These are phyloP conservation scores for Siniperca knerii DNA, from an alignment of 2,113 vertebrate genomes.

Conservation along the genomic window DNA sequence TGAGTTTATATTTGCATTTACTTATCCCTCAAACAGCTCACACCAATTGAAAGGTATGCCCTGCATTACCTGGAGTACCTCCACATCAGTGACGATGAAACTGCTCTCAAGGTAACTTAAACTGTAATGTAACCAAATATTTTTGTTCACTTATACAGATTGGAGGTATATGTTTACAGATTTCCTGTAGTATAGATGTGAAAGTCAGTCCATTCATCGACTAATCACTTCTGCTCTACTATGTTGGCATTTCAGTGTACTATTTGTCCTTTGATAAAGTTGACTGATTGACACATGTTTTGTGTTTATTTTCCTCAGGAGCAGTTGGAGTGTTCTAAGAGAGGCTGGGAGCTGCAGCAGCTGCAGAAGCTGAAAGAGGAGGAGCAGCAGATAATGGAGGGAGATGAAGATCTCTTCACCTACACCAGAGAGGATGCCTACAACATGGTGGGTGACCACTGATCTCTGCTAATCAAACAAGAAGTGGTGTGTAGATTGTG, in stretches of 20 bases:
- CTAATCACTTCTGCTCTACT: neutral
- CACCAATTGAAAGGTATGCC: conserved; percentile 95
- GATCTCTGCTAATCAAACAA: conserved; percentile 4
- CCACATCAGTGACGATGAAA: conserved; percentile 83
- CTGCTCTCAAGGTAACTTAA: conserved; percentile 75
- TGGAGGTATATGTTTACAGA: conserved; percentile 12
- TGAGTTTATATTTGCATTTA: conserved; percentile 6
- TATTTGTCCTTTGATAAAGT: conserved; percentile 2
- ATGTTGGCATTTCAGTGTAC: neutral
- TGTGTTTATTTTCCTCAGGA: conserved; percentile 73
- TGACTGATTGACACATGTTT: neutral
- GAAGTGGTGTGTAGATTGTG: neutral
- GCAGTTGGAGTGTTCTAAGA: conserved; percentile 86
- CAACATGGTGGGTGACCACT: conserved; percentile 87
- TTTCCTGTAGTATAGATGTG: neutral
- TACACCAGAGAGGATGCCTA: conserved; percentile 95
- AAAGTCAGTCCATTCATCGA: neutral
- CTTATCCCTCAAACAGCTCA: conserved; percentile 84
- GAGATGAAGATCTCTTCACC: conserved; percentile 91
- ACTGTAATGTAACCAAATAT: neutral
- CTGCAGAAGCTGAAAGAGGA: conserved; percentile 87
- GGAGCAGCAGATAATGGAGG: conserved; percentile 84
- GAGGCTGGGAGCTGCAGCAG: conserved; percentile 89
- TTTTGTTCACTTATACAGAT: neutral
- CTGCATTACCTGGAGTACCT: conserved; percentile 93